phyloP scores from a whole-genome alignment of 1,140 invertebrate genomes.

The Diabrotica virgifera region DNA sequence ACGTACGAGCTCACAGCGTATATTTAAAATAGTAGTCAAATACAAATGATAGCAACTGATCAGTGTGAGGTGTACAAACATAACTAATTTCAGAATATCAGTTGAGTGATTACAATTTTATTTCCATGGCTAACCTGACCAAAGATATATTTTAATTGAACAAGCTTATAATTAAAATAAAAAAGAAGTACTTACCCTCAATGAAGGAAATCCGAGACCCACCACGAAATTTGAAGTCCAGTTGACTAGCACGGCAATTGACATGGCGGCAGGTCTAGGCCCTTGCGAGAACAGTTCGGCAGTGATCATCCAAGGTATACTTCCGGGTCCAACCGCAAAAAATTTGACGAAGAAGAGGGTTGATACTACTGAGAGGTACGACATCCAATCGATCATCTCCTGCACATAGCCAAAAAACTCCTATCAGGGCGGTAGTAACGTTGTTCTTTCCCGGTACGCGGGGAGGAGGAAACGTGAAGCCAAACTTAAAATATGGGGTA shows the following conservation, averaged over 20 bases:
- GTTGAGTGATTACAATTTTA: too few relatives aligned
- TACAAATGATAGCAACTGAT: too few relatives aligned
- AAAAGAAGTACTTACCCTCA: constrained; percentile 69
- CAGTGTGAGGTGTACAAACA: too few relatives aligned
- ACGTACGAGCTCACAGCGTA: too few relatives aligned
- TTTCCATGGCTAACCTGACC: too few relatives aligned
- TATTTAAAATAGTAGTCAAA: too few relatives aligned
- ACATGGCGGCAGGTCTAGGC: constrained; percentile 94
- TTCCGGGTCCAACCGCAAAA: constrained; percentile 94
- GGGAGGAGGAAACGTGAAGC: constrained; percentile 49
- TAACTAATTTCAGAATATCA: too few relatives aligned
- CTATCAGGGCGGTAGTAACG: constrained; percentile 67
- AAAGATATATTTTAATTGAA: too few relatives aligned
- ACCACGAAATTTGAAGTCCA: constrained; percentile 98
- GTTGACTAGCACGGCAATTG: constrained; percentile 95
- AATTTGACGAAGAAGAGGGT: constrained; percentile 94
- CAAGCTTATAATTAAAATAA: too few relatives aligned
- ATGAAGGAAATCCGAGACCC: constrained; percentile 89
- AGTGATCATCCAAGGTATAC: constrained; percentile 99
- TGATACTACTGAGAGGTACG: constrained; percentile 90
- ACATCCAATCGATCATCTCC: constrained; percentile 98
- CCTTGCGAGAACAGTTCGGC: constrained; percentile 97
- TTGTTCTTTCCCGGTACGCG: constrained; percentile 57
- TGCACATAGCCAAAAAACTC: constrained; percentile 93
- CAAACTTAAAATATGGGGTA: too few relatives aligned